phyloP scores from a whole-genome alignment of 64 coral and sea anemone species.

The Porites australiensis region DNA sequence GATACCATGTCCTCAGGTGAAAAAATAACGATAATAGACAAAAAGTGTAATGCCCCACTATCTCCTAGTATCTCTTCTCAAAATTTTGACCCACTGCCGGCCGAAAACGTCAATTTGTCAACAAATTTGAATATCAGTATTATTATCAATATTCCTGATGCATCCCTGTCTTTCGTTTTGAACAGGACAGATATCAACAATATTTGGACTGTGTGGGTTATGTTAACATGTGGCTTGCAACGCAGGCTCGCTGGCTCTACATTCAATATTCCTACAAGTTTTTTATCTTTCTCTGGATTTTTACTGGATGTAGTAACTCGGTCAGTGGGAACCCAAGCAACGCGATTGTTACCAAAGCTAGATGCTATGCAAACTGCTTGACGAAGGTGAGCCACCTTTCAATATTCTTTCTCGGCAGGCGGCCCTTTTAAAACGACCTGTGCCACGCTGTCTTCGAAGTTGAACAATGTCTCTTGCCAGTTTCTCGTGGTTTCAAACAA shows the following conservation, averaged over 20 bases:
- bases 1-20: too few relatives aligned
- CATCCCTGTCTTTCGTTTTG: too few relatives aligned
- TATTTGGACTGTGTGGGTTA: background rate
- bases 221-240: background rate
- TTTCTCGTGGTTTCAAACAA: background rate
- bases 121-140: too few relatives aligned
- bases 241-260: background rate
- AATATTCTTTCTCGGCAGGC: background rate
- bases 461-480: background rate
- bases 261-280: background rate
- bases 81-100: too few relatives aligned
- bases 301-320: background rate
- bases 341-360: conserved; percentile 4
- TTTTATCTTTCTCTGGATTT: background rate
- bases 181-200: too few relatives aligned
- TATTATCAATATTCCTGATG: too few relatives aligned
- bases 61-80: too few relatives aligned
- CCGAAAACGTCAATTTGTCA: too few relatives aligned
- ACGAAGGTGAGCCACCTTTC: conserved; percentile 5
- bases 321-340: background rate
- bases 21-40: too few relatives aligned
- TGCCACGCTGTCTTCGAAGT: too few relatives aligned
- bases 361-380: conserved; percentile 70
- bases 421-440: too few relatives aligned
- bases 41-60: too few relatives aligned